Evolutionary conservation across 2,888 invertebrate species (phyloP).

Genomic region (Tanypteryx hageni): DNA sequence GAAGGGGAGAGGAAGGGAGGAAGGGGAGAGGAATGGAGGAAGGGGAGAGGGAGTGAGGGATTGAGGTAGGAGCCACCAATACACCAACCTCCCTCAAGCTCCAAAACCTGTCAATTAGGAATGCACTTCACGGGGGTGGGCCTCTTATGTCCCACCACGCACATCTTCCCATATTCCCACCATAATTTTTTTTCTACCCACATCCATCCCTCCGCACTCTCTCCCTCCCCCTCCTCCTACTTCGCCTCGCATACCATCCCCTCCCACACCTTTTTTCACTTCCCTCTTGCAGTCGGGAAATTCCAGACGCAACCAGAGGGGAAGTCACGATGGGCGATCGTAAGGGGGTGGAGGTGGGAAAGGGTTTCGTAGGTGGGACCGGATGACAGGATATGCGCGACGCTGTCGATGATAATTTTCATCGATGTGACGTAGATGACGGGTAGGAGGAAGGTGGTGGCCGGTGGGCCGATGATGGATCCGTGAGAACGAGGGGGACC

Average conservation of each 20-base stretch:
- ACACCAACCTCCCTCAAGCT: too few relatives aligned
- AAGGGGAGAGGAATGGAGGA: background rate
- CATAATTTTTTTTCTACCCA: too few relatives aligned
- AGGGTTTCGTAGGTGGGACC: background rate
- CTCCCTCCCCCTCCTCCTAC: too few relatives aligned
- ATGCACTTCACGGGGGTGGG: too few relatives aligned
- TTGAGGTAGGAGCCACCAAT: background rate
- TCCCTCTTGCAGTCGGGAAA: background rate
- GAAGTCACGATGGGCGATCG: conserved; percentile 34
- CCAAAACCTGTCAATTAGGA: too few relatives aligned
- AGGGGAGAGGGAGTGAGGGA: background rate
- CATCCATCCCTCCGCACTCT: too few relatives aligned
- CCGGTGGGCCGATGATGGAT: background rate
- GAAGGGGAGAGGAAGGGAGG: background rate
- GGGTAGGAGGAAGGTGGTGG: background rate
- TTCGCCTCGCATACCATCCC: background rate
- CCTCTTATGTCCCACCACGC: too few relatives aligned
- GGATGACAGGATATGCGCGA: background rate
- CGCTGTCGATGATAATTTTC: background rate
- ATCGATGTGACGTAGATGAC: conserved; percentile 23
- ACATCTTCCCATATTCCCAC: too few relatives aligned
- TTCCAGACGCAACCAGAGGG: conserved; percentile 1
- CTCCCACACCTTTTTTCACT: background rate
- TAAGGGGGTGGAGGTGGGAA: background rate
- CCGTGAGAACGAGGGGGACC: too few relatives aligned